phyloP scores from a whole-genome alignment of 2,113 vertebrate species.

The Scomber japonicus region DNA sequence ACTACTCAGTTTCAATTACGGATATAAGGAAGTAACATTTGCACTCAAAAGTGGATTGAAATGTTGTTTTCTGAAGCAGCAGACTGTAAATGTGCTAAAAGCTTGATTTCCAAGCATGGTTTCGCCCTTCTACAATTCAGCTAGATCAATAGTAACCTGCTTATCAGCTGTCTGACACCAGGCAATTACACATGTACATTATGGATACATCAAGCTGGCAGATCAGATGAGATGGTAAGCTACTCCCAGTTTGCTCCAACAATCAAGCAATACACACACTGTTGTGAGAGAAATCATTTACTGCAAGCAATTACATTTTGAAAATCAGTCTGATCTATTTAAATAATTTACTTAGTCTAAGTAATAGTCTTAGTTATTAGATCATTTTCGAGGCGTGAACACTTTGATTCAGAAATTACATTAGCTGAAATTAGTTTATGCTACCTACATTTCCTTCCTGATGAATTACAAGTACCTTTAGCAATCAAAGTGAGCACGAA shows the following conservation, averaged over 20 bases:
- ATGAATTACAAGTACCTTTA: constrained; percentile 29
- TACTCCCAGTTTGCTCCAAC: neutral
- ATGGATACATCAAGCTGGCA: constrained; percentile 9
- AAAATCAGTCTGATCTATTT: neutral
- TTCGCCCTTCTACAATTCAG: constrained; percentile 21
- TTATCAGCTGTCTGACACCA: constrained; percentile 48
- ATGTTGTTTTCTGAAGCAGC: neutral
- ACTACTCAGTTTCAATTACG: too few species aligned
- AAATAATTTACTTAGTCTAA: constrained; percentile 18
- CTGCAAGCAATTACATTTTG: neutral
- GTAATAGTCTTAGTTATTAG: neutral
- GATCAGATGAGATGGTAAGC: constrained; percentile 6
- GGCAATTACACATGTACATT: constrained; percentile 44
- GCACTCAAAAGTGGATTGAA: neutral
- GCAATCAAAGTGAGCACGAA: constrained; percentile 4
- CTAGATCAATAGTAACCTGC: constrained; percentile 58
- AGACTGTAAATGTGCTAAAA: constrained; percentile 2
- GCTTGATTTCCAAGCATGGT: neutral
- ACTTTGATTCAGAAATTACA: constrained; percentile 1
- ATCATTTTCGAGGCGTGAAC: constrained; percentile 6
- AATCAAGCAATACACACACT: neutral
- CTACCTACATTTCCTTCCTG: constrained; percentile 27
- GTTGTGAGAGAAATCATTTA: constrained; percentile 3
- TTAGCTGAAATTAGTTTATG: neutral
- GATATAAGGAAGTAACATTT: neutral